Conservation (phyloP, 1,140 invertebrate species). For the Cheumatopsyche charites region DNA sequence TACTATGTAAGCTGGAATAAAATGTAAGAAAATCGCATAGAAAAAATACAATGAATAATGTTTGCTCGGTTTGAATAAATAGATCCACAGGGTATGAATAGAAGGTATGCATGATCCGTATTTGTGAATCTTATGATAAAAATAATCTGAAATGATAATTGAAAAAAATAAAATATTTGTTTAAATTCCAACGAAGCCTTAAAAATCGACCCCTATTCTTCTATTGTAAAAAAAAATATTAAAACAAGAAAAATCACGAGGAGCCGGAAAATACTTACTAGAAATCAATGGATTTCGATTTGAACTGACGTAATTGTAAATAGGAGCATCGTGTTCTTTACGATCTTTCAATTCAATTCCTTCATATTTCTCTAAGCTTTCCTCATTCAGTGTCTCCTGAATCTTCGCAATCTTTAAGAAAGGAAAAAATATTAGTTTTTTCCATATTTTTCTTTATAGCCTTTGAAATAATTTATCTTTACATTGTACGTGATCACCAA, state of each 20-base stretch:
- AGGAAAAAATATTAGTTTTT: background rate
- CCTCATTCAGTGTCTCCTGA: constrained; percentile 40
- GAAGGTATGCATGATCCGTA: constrained; percentile 57
- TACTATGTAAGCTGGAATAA: constrained; percentile 66
- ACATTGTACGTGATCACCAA: constrained; percentile 72
- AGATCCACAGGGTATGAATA: constrained; percentile 61
- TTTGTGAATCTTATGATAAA: constrained; percentile 55
- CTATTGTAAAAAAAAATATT: no score
- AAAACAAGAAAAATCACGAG: no score
- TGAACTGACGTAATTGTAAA: constrained; percentile 68
- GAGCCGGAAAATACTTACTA: no score
- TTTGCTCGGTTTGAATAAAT: constrained; percentile 59
- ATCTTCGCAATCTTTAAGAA: constrained; percentile 37
- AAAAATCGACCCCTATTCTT: no score
- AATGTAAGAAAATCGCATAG: constrained; percentile 63
- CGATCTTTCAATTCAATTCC: background rate
- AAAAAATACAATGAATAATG: constrained; percentile 60
- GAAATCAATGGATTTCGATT: constrained; percentile 66
- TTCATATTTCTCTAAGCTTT: constrained; percentile 23
- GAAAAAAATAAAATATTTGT: no score
- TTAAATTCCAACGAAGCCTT: no score
- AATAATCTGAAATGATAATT: no score
- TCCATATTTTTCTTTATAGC: no score
- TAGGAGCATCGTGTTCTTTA: constrained; percentile 54
- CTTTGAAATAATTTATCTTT: constrained; percentile 23